These are phyloP conservation scores for Horisme vitalbata DNA, from an alignment of 2,888 invertebrate genomes.

Conservation along the genomic window DNA sequence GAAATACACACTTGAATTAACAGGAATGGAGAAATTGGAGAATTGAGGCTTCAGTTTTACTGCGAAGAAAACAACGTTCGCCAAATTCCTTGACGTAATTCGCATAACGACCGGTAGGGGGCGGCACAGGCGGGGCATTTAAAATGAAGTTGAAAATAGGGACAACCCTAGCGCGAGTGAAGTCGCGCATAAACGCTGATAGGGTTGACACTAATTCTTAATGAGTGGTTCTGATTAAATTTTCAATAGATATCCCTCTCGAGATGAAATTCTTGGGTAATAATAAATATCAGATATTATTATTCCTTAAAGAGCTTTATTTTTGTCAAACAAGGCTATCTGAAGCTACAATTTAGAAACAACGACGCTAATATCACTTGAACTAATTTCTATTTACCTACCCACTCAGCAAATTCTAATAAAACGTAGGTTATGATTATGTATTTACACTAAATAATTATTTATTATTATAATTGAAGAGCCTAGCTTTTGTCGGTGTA, in stretches of 20 bases:
- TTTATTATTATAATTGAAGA: too few species aligned
- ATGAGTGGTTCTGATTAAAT: constrained; percentile 8
- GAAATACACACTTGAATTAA: constrained; percentile 15
- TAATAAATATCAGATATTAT: too few species aligned
- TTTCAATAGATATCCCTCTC: neutral
- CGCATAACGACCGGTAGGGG: constrained; percentile 42
- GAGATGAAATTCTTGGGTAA: neutral
- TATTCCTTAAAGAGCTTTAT: too few species aligned
- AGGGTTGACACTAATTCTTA: constrained; percentile 45
- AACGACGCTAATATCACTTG: too few species aligned
- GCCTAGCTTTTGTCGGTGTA: too few species aligned
- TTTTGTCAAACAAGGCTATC: too few species aligned
- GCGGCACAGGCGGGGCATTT: too few species aligned
- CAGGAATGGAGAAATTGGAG: neutral
- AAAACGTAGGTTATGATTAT: too few species aligned
- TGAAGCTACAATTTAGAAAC: too few species aligned
- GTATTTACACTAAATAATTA: too few species aligned
- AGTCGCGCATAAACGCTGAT: constrained; percentile 38
- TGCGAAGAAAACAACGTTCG: constrained; percentile 23
- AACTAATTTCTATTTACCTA: too few species aligned
- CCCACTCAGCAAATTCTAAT: too few species aligned
- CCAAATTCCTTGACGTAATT: constrained; percentile 41
- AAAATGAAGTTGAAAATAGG: constrained; percentile 60
- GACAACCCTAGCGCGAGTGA: constrained; percentile 50
- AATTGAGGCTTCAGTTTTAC: constrained; percentile 23